Conservation (phyloP, 2,113 vertebrate genomes). For the Oryzias melastigma region DNA sequence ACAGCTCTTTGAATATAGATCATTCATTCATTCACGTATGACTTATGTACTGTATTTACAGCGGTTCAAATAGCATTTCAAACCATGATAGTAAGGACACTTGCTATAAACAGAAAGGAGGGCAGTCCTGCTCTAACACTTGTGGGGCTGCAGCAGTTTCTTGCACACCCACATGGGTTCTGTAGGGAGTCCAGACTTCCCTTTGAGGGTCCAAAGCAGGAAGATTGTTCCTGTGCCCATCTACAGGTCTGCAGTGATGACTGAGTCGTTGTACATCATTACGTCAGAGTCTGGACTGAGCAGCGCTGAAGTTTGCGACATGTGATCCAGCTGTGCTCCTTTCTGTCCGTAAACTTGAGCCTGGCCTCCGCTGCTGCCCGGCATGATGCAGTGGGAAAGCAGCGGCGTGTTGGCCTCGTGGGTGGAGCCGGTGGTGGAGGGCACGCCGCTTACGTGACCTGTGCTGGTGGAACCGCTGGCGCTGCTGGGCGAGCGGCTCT, state of each 20-base stretch:
- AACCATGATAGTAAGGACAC: constrained; percentile 58
- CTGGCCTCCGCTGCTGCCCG: constrained; percentile 70
- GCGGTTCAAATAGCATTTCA: constrained; percentile 72
- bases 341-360: constrained; percentile 87
- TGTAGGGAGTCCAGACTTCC: constrained; percentile 13
- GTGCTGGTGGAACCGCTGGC: constrained; percentile 98
- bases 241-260: constrained; percentile 93
- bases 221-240: constrained; percentile 13
- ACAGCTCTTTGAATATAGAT: constrained; percentile 81
- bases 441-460: constrained; percentile 92
- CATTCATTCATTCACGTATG: constrained; percentile 72
- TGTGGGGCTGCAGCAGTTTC: constrained; percentile 40
- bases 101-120: constrained; percentile 56
- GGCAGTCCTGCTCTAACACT: constrained; percentile 48
- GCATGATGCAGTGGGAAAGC: constrained; percentile 90
- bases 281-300: constrained; percentile 83
- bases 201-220: constrained; percentile 23
- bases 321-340: constrained; percentile 82
- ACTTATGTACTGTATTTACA: constrained; percentile 78
- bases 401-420: constrained; percentile 96
- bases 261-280: constrained; percentile 87
- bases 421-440: constrained; percentile 95
- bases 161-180: constrained; percentile 30
- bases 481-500: constrained; percentile 96
- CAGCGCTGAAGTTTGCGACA: constrained; percentile 84